Base-by-base conservation (phyloP, 2,888 invertebrate genomes). In the Limenitis camilla region DNA sequence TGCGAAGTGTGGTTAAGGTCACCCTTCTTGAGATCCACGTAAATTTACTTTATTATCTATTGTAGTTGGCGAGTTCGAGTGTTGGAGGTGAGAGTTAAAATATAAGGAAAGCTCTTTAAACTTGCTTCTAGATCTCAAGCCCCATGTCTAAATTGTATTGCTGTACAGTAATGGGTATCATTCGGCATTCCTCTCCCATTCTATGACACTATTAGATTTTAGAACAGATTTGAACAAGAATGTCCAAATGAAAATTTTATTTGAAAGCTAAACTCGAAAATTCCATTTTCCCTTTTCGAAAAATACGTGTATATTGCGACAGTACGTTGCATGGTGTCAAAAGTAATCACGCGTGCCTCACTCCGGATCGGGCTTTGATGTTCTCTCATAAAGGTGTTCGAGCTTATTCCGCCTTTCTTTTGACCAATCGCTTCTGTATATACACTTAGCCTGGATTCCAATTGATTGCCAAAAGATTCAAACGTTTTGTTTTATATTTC, bases 321-420 rank as follows among this genome's bases (percentile, higher is more conserved):
- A 40, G 38, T 35, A 51, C 31, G 45, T 45, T 46, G 42, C 10
- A 35, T 43, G 51, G 47, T 40, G 51, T 51, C 43, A 44, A 40
- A 44, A 43, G 52, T 52, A 55, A 55, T 52, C 52, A 36, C 32
- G 39, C 48, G 44, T 42, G 39, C 43, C 40, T 38, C 40, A 47
- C 46, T 52, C 36, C 40, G 40, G 32, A 55, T 44, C 52, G 44
- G 28, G 28, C 52, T 55, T 55, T 48, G 40, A 55, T 44, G 47
- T 55, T 55, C 48, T 28, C 40, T 38, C 19, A 10, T 45, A 28
- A 35, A 52, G 43, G 47, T 39, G 44, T 55, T 55, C 40, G 40
- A 48, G 48, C 40, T 48, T 44, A 38, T 48, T 48, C 32, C 44
- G n/a, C 49, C 32, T 49, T 33, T 44, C 54, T 40, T 52, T 55